Evolutionary conservation across 2,888 invertebrate genomes (phyloP), one percentile per base, ranked within the genome.

Genomic region (Cheilosia pagana): DNA sequence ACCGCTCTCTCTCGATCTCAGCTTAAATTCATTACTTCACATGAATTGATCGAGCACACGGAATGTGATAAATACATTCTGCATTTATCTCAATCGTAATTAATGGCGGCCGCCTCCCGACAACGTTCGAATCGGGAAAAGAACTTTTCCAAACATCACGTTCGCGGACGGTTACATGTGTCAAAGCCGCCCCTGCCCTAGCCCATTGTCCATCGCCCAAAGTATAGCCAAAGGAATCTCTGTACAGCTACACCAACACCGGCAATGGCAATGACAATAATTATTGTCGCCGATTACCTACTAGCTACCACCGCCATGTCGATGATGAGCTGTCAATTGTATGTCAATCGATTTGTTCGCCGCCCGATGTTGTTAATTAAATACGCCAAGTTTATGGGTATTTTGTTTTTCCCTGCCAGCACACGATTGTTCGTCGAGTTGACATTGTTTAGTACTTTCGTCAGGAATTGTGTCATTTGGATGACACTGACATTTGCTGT

Each of bases 271-370:
- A 72, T 21, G 55, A 59, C 57, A 70, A 53, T 25, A 25, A 25
- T 25, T 35, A 35, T 43, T 45, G 45, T 50, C 8, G 68, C 50
- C 48, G 52, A 21, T 65, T 68, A 72, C 63, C 68, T 67, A 21
- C 67, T 74, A 72, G 57, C 68, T 67, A 21, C 67, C 67, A 74
- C 60, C 60, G 79, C 48, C 31, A 62, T 75, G 62, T 70, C 75
- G 31, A n/a, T 65, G 79, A 83, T 74, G 63, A 65, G 74, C 74
- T 83, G 83, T 79, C 83, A 83, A 31, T 79, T 75, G 79, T 39
- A 59, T 83, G 83, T 79, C 83, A 83, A 59, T 74, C 74, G 83
- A 74, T 79, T 79, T 63, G 79, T 78, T 74, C 74, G 63, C 74
- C 83, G 63, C 74, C 68, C 74, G 74, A 65, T 59, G 68, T 63